Evolutionary conservation across 2,888 invertebrate genomes (phyloP), one percentile per base, ranked within the genome.

Genomic region (Neoaliturus tenellus): DNA sequence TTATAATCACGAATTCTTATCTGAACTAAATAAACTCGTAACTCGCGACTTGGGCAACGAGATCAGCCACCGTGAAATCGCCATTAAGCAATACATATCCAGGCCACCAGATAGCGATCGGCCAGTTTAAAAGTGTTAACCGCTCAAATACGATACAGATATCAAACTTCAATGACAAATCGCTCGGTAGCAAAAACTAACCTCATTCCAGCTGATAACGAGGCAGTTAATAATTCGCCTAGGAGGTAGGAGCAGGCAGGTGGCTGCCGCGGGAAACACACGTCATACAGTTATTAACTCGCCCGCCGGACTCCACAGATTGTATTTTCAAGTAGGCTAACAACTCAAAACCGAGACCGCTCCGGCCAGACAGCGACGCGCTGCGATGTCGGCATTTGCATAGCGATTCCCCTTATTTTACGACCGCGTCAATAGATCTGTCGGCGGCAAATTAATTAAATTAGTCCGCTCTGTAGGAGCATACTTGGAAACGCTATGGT

Each of bases 261-360:
- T 8, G 39, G 17, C 14, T 44, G 44, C 44, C 4, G 25, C 4
- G 78, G 55, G 55, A 55, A 20, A 35, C 67, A 12, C 75, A 55
- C 78, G 78, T 78, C 78, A 75, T 48, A 28, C 48, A 14, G 44
- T 23, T 73, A 73, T 39, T 75, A 39, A 23, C 31, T 20, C 23
- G 5, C 44, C 17, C 23, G 44, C 73, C 73, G 20, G 17, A 33
- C 35, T 48, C n/a, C 71, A 31, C 39, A 78, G 78, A 78, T 78
- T 78, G 78, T 55, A 78, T 78, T 78, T 78, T 78, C 78, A 78
- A 78, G 78, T 78, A 75, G 78, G 55, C 55, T 55, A 55, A 78
- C 78, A 51, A 78, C 33, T 1, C 78, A 58, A 58, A 58, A 58
- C 58, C 58, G 58, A 17, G 58, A 14, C 8, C 8, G 58, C 58